Percentiles rank a stretch among this genome's conserved stretches.
Conservation (phyloP, 2,113 vertebrate species). For the Sporophila hypoxantha region DNA sequence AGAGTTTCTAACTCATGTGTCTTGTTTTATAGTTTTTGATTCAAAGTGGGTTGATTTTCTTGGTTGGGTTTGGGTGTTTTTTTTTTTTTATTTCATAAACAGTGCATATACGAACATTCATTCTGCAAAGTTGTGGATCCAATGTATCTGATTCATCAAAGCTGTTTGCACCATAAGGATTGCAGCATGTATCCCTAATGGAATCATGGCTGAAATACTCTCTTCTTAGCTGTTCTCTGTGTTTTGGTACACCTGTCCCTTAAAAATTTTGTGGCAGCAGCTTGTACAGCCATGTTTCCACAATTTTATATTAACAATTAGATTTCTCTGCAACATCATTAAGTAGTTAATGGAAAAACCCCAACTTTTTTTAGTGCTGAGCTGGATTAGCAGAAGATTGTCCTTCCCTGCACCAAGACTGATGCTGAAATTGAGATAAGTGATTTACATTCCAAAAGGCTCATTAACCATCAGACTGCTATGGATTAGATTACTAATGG, state of each 20-base stretch:
- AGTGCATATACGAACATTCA: background rate
- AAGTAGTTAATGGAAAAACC: background rate
- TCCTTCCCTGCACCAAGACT: background rate
- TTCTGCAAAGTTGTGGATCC: background rate
- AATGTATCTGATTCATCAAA: background rate
- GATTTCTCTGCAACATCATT: background rate
- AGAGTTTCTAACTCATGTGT: background rate
- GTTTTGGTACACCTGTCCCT: background rate
- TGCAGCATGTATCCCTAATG: background rate
- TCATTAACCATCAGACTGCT: background rate
- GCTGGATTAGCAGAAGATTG: background rate
- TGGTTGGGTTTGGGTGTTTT: background rate
- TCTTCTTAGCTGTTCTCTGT: background rate
- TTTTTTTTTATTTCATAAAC: background rate
- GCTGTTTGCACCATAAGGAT: background rate
- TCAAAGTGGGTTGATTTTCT: background rate
- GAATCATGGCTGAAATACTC: background rate
- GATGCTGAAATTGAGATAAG: constrained; percentile 10
- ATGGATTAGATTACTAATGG: constrained; percentile 3
- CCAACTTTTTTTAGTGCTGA: background rate
- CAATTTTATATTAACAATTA: background rate
- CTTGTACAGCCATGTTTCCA: background rate
- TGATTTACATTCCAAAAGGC: constrained; percentile 8
- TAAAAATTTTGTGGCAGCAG: background rate
- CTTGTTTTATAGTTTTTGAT: background rate